A percentile compares a stretch with the other conserved stretches of the same genome.
phyloP scores from a whole-genome alignment of 2,888 invertebrate species.

The Candidula unifasciata region DNA sequence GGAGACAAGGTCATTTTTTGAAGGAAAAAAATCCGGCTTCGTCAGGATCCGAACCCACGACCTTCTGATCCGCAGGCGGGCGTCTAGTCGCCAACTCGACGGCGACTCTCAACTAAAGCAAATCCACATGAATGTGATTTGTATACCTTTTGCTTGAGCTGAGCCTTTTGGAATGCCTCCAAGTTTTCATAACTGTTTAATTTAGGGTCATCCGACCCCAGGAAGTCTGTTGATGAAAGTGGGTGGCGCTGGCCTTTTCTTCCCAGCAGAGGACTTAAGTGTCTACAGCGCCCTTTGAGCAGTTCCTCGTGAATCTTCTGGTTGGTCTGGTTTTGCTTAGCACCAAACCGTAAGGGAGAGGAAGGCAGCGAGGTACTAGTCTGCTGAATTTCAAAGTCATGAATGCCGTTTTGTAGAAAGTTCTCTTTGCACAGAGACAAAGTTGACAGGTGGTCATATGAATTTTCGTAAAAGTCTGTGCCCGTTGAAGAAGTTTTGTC shows the following conservation, averaged over 20 bases:
- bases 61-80: no score
- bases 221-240: conserved; percentile 57
- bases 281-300: conserved; percentile 67
- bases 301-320: conserved; percentile 66
- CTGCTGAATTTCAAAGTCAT: conserved; percentile 62
- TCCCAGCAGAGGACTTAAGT: conserved; percentile 71
- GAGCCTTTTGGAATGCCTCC: conserved; percentile 76
- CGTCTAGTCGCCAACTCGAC: no score
- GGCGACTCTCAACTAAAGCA: no score
- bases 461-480: conserved; percentile 29
- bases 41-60: no score
- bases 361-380: conserved; percentile 73
- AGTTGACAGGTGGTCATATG: background rate
- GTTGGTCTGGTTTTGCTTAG: conserved; percentile 64
- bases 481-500: conserved; percentile 19
- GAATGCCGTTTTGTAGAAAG: conserved; percentile 14
- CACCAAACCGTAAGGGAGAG: conserved; percentile 68
- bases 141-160: conserved; percentile 76
- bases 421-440: background rate
- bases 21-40: no score
- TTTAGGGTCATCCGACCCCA: background rate
- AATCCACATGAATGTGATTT: no score
- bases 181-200: conserved; percentile 68
- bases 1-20: no score
- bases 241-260: conserved; percentile 64